Conservation (phyloP, 2,113 vertebrate genomes). For the Catharus bicknelli region DNA sequence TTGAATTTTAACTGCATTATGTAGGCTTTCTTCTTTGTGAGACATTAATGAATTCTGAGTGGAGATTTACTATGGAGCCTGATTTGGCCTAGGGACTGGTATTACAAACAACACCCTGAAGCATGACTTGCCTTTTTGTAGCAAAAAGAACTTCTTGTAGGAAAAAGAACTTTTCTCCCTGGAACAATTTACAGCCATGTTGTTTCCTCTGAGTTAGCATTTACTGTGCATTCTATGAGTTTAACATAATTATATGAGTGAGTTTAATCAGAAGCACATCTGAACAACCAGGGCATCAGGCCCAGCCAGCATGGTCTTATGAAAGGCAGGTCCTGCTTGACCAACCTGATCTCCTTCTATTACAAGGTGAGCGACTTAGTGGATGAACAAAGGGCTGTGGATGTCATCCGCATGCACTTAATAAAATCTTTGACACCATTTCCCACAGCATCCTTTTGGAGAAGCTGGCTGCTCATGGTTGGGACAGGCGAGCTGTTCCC, state of each 20-base stretch:
- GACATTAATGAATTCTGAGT: slow-evolving; percentile 6
- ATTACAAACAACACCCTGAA: not conserved
- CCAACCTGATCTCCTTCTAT: not conserved
- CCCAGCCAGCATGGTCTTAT: not conserved
- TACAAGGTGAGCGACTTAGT: not conserved
- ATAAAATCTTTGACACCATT: not conserved
- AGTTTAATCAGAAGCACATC: not conserved
- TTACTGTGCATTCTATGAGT: not conserved
- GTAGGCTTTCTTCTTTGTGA: not conserved
- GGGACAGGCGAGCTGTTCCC: rapidly evolving
- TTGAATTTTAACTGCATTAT: slow-evolving; percentile 6
- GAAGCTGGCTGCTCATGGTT: not conserved
- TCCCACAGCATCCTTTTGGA: not conserved
- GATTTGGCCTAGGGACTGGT: not conserved
- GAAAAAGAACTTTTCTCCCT: not conserved
- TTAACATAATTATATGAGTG: not conserved
- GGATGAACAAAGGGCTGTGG: not conserved
- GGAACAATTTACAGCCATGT: not conserved
- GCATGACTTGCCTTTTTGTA: not conserved
- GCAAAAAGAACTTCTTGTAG: no score
- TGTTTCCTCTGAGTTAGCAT: not conserved
- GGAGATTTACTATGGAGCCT: not conserved
- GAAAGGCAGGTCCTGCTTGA: not conserved
- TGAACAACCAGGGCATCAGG: not conserved
- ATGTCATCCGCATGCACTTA: not conserved